phyloP scores from a whole-genome alignment of 2,888 invertebrate genomes.

The Hemaris fuciformis region DNA sequence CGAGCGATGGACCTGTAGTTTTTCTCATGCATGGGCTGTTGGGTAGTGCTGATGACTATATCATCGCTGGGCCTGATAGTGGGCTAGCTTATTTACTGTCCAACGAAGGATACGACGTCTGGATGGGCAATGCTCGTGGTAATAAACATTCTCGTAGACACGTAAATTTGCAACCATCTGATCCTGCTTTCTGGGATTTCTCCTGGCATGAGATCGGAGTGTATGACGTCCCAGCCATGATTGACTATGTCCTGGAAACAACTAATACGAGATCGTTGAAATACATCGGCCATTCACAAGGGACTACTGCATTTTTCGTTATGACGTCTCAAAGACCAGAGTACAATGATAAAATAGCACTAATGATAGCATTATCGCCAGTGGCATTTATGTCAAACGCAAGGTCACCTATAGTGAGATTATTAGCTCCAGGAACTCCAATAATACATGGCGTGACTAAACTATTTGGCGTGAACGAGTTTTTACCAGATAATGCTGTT shows the following conservation, averaged over 20 bases:
- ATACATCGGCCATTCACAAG: conserved; percentile 88
- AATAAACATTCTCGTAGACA: conserved; percentile 84
- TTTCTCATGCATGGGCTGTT: conserved; percentile 65
- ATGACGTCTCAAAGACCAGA: conserved; percentile 77
- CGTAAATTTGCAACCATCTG: conserved; percentile 48
- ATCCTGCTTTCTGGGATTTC: conserved; percentile 83
- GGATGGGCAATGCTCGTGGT: conserved; percentile 90
- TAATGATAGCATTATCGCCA: conserved; percentile 82
- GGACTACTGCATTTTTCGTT: conserved; percentile 82
- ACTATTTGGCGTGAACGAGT: conserved; percentile 81
- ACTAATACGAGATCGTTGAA: conserved; percentile 80
- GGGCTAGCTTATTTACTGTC: conserved; percentile 75
- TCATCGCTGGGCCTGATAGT: conserved; percentile 51
- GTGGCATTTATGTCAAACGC: conserved; percentile 76
- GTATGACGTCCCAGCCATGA: conserved; percentile 89
- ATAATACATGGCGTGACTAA: conserved; percentile 42
- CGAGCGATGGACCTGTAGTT: conserved; percentile 46
- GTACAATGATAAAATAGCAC: conserved; percentile 78
- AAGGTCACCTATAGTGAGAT: conserved; percentile 52
- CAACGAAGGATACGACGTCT: conserved; percentile 86
- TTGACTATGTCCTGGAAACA: conserved; percentile 83
- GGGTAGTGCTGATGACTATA: conserved; percentile 59
- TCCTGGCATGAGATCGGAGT: conserved; percentile 91
- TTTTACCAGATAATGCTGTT: conserved; percentile 82
- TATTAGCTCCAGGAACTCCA: conserved; percentile 47